Percentiles rank a stretch among this genome's conserved stretches.
These are phyloP conservation scores for Sardina pilchardus DNA, from an alignment of 2,113 vertebrate genomes.

Conservation along the genomic window DNA sequence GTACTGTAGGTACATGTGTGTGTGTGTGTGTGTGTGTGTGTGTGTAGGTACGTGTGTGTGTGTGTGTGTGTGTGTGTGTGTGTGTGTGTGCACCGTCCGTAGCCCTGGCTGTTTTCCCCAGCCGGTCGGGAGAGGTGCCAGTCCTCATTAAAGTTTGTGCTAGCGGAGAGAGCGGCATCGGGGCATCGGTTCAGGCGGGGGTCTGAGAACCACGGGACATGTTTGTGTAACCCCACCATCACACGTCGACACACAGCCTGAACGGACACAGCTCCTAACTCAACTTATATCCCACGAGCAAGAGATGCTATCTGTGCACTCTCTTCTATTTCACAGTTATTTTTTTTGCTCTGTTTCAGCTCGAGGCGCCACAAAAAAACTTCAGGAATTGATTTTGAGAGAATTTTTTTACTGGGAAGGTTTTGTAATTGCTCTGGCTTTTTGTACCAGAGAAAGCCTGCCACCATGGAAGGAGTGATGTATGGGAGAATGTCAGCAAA, in stretches of 20 bases:
- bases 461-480: not conserved
- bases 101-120: slow-evolving; percentile 30
- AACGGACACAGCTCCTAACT: not conserved
- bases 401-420: not conserved
- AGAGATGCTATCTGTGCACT: slow-evolving; percentile 36
- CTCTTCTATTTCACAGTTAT: not conserved
- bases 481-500: not conserved
- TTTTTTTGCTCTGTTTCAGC: not conserved
- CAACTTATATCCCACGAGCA: slow-evolving; percentile 19
- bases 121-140: slow-evolving; percentile 22
- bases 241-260: not conserved
- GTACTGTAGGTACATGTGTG: not conserved
- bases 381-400: not conserved
- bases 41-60: not conserved
- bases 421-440: slow-evolving; percentile 9
- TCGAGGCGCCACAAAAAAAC: not conserved
- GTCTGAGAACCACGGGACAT: slow-evolving; percentile 27
- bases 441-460: not conserved
- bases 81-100: slow-evolving; percentile 12
- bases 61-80: not conserved
- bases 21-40: no score
- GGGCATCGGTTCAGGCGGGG: slow-evolving; percentile 20
- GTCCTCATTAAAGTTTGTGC: slow-evolving; percentile 28
- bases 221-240: slow-evolving; percentile 17
- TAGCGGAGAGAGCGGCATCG: not conserved